Evolutionary conservation across 2,113 vertebrate genomes (phyloP).

Genomic region (Corythornis madagascariensis): DNA sequence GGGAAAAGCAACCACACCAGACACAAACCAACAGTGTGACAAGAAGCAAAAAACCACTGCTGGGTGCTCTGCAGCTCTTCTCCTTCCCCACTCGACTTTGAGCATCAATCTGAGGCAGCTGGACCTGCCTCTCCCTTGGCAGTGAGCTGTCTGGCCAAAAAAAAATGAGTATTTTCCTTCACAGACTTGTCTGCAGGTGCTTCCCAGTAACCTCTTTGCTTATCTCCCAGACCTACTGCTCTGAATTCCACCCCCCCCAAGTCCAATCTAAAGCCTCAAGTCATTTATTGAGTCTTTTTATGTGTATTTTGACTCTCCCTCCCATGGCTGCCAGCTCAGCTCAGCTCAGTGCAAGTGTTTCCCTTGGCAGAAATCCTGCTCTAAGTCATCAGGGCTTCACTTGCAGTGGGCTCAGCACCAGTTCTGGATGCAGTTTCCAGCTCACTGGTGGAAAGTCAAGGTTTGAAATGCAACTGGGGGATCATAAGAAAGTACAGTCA

Average conservation of each 20-base stretch:
- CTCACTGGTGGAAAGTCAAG: not conserved
- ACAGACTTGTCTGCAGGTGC: no score
- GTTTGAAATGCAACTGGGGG: not conserved
- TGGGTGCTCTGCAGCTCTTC: not conserved
- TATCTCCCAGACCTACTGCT: not conserved
- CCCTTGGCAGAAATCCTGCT: not conserved
- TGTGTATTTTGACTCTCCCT: not conserved
- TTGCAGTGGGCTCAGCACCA: not conserved
- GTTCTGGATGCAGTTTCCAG: not conserved
- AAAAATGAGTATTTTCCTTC: no score
- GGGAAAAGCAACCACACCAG: not conserved
- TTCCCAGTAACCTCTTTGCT: not conserved
- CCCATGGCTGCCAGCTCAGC: not conserved
- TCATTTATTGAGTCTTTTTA: not conserved
- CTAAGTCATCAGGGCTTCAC: not conserved
- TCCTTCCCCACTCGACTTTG: not conserved
- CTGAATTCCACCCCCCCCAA: not conserved
- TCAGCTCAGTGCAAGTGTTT: not conserved
- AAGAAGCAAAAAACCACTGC: not conserved
- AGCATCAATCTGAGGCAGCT: not conserved
- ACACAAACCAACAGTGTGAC: not conserved
- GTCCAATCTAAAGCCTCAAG: not conserved
- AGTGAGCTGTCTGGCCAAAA: not conserved
- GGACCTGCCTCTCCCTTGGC: not conserved
- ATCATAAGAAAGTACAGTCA: not conserved